Evolutionary conservation across 2,113 vertebrate species (phyloP).

Genomic region (Lanius collurio): DNA sequence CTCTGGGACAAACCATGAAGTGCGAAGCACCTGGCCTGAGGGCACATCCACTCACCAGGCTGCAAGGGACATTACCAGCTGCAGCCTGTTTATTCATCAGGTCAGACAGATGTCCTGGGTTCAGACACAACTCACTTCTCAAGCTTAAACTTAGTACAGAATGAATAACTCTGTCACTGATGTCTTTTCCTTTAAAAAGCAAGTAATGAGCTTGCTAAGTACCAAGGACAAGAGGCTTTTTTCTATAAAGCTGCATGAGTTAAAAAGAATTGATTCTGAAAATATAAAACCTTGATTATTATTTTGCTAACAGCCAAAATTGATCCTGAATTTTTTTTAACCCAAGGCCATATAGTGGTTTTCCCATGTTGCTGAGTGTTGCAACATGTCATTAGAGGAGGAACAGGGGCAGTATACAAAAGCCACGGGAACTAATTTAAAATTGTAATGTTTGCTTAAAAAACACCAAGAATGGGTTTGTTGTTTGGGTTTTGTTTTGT

Average conservation of each 20-base stretch:
- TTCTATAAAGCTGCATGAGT: neutral
- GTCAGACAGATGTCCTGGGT: neutral
- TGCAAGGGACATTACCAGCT: neutral
- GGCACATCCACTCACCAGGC: neutral
- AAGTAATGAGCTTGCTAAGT: neutral
- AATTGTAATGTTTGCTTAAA: neutral
- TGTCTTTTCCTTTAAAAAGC: neutral
- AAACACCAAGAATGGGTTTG: neutral
- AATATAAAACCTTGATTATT: neutral
- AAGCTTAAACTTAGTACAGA: neutral
- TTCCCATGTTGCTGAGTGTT: neutral
- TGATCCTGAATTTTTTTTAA: neutral
- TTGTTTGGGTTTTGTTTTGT: neutral
- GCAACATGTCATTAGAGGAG: neutral
- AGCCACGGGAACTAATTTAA: neutral
- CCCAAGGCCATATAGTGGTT: conserved; percentile 72
- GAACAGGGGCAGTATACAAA: neutral
- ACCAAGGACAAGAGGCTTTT: neutral
- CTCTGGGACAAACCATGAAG: neutral
- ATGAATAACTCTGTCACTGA: neutral
- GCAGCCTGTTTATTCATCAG: neutral
- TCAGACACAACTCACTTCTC: neutral
- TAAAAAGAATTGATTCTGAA: neutral
- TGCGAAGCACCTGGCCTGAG: neutral
- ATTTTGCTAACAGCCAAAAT: neutral